Evolutionary conservation across 2,113 vertebrate species (phyloP).

Genomic region (Sylvia atricapilla): DNA sequence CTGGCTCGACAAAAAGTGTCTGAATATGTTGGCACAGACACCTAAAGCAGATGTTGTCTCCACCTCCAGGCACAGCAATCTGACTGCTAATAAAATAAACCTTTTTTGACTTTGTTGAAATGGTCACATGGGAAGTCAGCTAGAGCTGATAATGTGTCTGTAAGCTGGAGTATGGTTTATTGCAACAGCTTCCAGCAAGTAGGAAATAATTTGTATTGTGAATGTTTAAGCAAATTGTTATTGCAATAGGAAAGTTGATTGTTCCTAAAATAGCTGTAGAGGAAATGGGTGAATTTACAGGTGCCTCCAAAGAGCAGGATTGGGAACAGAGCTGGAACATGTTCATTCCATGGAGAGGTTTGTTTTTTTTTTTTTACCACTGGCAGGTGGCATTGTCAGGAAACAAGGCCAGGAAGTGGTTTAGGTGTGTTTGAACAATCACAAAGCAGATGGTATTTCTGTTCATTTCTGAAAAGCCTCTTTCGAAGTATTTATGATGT

Average conservation of each 20-base stretch:
- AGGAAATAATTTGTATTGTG: neutral
- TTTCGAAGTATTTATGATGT: neutral
- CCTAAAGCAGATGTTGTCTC: constrained; percentile 6
- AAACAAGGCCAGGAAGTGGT: neutral
- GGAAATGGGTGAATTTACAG: neutral
- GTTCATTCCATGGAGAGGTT: neutral
- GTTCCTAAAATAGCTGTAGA: neutral
- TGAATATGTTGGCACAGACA: neutral
- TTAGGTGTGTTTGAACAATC: neutral
- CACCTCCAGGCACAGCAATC: neutral
- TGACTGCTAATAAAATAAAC: constrained; percentile 17
- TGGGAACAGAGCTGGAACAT: neutral
- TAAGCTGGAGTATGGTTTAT: neutral
- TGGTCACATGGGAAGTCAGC: neutral
- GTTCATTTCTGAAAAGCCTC: neutral
- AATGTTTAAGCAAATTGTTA: accelerated
- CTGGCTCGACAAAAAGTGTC: neutral
- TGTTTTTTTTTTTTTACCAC: neutral
- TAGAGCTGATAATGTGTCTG: neutral
- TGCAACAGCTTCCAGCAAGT: neutral
- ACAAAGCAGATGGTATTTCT: neutral
- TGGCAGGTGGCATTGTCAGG: neutral
- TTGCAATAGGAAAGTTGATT: neutral
- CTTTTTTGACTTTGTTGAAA: neutral
- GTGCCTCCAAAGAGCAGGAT: neutral